Percentiles rank a stretch among this genome's conserved stretches.
phyloP scores from a whole-genome alignment of 2,888 invertebrate genomes.

The Cerceris ruficornis region DNA sequence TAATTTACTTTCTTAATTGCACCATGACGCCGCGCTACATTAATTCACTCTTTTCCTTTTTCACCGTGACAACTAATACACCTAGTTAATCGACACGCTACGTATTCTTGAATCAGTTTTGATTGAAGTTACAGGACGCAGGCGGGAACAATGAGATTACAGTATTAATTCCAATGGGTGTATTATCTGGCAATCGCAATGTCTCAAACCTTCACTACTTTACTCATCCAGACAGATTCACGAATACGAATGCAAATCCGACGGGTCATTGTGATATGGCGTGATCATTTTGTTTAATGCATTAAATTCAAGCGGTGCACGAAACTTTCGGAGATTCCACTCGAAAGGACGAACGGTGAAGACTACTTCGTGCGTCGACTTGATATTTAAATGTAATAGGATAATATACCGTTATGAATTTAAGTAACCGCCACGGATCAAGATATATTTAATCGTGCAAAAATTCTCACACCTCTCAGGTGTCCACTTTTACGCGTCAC shows the following conservation, averaged over 20 bases:
- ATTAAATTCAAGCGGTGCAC: neutral
- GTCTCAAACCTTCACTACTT: neutral
- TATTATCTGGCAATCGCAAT: too few relatives aligned
- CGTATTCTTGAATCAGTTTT: neutral
- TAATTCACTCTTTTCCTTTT: neutral
- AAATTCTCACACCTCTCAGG: neutral
- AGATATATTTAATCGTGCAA: neutral
- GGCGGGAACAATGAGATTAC: neutral
- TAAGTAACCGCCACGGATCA: neutral
- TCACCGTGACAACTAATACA: neutral
- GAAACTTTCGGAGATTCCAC: neutral
- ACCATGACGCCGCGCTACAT: neutral
- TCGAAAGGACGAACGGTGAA: neutral
- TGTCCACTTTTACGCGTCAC: neutral
- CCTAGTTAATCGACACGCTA: neutral
- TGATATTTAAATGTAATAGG: neutral
- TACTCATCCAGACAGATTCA: neutral
- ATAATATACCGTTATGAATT: constrained; percentile 1
- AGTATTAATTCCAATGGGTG: too few relatives aligned
- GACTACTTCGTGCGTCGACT: neutral
- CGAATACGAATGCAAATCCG: neutral
- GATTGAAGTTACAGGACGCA: neutral
- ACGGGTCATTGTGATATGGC: neutral
- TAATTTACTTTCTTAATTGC: constrained; percentile 20
- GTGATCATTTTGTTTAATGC: neutral